Conservation (phyloP, 2,888 invertebrate genomes). For the Pachycephus smyrnensis region DNA sequence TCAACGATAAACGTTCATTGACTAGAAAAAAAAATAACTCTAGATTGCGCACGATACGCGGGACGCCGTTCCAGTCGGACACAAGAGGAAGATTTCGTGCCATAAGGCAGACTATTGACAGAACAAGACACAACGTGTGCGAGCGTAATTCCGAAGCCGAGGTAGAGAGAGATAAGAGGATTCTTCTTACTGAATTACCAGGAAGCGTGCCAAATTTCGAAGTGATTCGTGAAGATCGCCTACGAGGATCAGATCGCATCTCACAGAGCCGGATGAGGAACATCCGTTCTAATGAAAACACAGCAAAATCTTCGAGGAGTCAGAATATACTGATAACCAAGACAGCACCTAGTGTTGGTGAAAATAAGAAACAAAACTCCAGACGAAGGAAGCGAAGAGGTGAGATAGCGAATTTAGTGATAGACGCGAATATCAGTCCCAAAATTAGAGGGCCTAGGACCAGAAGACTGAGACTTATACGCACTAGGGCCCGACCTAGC, state of each 20-base stretch:
- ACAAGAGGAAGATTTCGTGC: not conserved
- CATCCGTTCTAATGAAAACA: not conserved
- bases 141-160: not conserved
- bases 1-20: not conserved
- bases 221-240: not conserved
- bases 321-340: not conserved
- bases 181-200: not conserved
- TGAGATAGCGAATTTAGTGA: slow-evolving; percentile 56
- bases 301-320: not conserved
- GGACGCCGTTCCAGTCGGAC: not conserved
- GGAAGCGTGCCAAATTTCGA: not conserved
- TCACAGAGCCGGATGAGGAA: not conserved
- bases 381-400: slow-evolving; percentile 44
- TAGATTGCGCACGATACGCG: not conserved
- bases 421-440: slow-evolving; percentile 56
- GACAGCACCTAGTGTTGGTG: not conserved
- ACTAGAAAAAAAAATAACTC: not conserved
- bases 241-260: not conserved
- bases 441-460: slow-evolving; percentile 48
- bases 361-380: not conserved
- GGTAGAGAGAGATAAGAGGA: not conserved
- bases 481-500: slow-evolving; percentile 2
- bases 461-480: slow-evolving; percentile 27
- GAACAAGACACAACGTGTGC: not conserved
- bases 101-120: not conserved